Percentiles rank a stretch among this genome's conserved stretches.
These are phyloP conservation scores for Penaeus chinensis DNA, from an alignment of 1,140 invertebrate species.

Conservation along the genomic window DNA sequence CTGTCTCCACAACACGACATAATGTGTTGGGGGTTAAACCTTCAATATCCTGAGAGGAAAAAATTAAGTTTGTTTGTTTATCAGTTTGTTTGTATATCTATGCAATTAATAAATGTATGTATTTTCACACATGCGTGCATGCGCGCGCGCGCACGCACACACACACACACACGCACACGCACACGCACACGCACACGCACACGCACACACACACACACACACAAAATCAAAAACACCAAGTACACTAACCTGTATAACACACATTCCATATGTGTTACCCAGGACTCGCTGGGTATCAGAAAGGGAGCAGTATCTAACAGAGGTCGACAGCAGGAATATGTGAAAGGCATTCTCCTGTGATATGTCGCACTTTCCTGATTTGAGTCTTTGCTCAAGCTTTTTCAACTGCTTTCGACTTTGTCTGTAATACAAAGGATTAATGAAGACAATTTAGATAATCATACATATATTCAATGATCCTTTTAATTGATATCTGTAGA, in stretches of 20 bases:
- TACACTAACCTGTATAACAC: slow-evolving; percentile 84
- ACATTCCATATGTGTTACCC: slow-evolving; percentile 97
- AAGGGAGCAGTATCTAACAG: slow-evolving; percentile 98
- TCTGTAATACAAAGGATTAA: slow-evolving; percentile 80
- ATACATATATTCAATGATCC: neutral
- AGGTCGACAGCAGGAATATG: slow-evolving; percentile 93
- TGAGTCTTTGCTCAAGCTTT: slow-evolving; percentile 87
- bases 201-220: too few species aligned
- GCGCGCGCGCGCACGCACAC: too few species aligned
- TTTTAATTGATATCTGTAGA: neutral
- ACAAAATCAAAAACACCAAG: neutral
- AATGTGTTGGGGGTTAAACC: slow-evolving; percentile 97
- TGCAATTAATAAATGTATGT: too few species aligned
- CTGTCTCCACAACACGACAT: slow-evolving; percentile 97
- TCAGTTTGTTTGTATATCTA: neutral
- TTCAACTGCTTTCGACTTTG: slow-evolving; percentile 92
- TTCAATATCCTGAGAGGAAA: slow-evolving; percentile 90
- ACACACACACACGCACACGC: too few species aligned
- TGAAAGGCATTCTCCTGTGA: slow-evolving; percentile 98
- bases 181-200: too few species aligned
- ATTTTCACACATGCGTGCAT: too few species aligned
- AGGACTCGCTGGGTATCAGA: slow-evolving; percentile 93
- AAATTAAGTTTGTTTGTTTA: slow-evolving; percentile 58
- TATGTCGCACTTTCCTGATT: slow-evolving; percentile 81
- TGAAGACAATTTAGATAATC: neutral